phyloP scores from a whole-genome alignment of 1,140 invertebrate species.

The Yoshiicerus persimilis region DNA sequence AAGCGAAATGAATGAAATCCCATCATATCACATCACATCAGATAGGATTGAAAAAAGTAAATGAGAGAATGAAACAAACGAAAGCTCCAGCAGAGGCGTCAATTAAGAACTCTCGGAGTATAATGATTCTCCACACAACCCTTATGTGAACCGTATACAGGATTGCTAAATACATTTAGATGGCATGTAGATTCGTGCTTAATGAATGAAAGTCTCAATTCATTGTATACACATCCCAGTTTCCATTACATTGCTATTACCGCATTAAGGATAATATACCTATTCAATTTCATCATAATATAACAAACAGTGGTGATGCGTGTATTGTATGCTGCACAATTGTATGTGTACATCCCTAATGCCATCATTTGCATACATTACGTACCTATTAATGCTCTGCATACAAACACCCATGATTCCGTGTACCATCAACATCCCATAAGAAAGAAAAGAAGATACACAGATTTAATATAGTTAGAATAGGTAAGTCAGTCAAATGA shows the following conservation, averaged over 20 bases:
- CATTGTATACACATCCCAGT: background rate
- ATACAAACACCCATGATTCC: background rate
- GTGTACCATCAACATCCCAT: background rate
- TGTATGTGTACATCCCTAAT: background rate
- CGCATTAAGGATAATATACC: background rate
- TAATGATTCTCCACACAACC: background rate
- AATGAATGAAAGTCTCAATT: slow-evolving; percentile 11
- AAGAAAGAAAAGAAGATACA: background rate
- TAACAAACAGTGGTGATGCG: background rate
- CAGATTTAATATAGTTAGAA: background rate
- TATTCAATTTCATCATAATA: background rate
- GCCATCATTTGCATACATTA: background rate
- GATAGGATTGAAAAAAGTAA: background rate
- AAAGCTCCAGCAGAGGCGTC: slow-evolving; percentile 34
- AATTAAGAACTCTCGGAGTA: slow-evolving; percentile 29
- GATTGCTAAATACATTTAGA: background rate
- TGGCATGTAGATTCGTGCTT: slow-evolving; percentile 6
- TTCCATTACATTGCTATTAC: background rate
- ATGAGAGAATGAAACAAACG: background rate
- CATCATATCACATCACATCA: background rate
- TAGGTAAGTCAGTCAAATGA: background rate
- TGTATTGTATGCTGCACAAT: background rate
- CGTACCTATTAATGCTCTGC: background rate
- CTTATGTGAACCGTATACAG: background rate
- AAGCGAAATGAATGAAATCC: background rate